Evolutionary conservation across 2,797 vertebrate species (phyloP), one percentile per base, ranked within the genome.

Genomic region (Sebastes ruberrimus): DNA sequence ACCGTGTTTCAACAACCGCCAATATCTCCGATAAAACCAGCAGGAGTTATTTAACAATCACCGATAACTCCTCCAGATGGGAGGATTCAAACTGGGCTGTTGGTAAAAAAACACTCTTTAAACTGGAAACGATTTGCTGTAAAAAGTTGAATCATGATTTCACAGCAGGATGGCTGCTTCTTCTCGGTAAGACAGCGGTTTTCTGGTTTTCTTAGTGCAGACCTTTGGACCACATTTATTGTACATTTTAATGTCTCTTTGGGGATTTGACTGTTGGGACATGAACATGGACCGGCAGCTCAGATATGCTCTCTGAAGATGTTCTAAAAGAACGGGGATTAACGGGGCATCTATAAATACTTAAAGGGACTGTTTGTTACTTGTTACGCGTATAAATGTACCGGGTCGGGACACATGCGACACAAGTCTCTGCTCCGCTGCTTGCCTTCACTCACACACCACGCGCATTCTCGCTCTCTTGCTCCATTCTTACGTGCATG

Each of bases 401-500:
- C 11, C 35, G 11, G 35, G 11, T 38, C 11, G 35, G 35, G 11
- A 38, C 35, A 38, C 35, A 38, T 38, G 35, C 2, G 25, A 27
- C 27, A 27, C 27, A 27, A 27, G 35, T 38, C 35, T 38, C 35
- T 38, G 35, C 35, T 38, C 35, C 11, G 11, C 35, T 38, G 35
- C 35, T 13, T 38, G 35, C 35, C 35, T 38, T 38, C 35, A 38
- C 0, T 38, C 35, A 38, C 11, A 38, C 35, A 38, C 5, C 35
- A 11, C 1, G 35, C 11, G 0, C 11, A 1, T 38, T 38, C 35
- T 38, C 35, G 11, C 35, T 38, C 35, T 38, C 35, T 38, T 14
- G 0, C 35, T 38, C 35, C 35, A 38, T 11, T 0, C 35, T 38
- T 14, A 38, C 35, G 35, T 38, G 11, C 0, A 38, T 0, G 35